Conservation (phyloP, 2,888 invertebrate species). For the Diplolepis rosae region DNA sequence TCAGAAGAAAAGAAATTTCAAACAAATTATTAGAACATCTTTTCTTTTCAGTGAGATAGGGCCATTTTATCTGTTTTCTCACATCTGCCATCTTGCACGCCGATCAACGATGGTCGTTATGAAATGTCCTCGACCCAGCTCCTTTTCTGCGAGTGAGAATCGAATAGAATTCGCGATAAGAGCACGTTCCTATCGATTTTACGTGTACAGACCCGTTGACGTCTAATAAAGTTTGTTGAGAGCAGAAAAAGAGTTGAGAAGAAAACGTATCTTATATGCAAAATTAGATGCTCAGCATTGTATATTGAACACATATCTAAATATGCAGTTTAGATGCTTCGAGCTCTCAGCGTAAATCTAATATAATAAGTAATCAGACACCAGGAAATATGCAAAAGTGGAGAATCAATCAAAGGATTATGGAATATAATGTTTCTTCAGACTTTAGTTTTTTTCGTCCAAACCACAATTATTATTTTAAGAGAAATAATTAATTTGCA, state of each 20-base stretch:
- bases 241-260: neutral
- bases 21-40: neutral
- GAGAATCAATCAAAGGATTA: neutral
- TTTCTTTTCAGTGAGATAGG: neutral
- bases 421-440: neutral
- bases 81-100: neutral
- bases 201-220: neutral
- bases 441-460: neutral
- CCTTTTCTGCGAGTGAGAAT: slow-evolving; percentile 6
- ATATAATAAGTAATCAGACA: too few relatives aligned
- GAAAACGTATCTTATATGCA: neutral
- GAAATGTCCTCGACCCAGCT: slow-evolving; percentile 3
- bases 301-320: slow-evolving; percentile 9
- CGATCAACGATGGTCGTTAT: slow-evolving; percentile 21
- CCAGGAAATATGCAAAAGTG: too few relatives aligned
- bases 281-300: neutral
- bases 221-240: neutral
- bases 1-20: too few relatives aligned
- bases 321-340: neutral
- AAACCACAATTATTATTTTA: too few relatives aligned
- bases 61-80: slow-evolving; percentile 3
- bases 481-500: too few relatives aligned
- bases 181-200: slow-evolving; percentile 26
- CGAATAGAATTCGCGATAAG: slow-evolving; percentile 11
- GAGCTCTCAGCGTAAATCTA: too few relatives aligned